These are phyloP conservation scores for Drosophila putrida DNA, from an alignment of 2,888 invertebrate species.

Conservation along the genomic window DNA sequence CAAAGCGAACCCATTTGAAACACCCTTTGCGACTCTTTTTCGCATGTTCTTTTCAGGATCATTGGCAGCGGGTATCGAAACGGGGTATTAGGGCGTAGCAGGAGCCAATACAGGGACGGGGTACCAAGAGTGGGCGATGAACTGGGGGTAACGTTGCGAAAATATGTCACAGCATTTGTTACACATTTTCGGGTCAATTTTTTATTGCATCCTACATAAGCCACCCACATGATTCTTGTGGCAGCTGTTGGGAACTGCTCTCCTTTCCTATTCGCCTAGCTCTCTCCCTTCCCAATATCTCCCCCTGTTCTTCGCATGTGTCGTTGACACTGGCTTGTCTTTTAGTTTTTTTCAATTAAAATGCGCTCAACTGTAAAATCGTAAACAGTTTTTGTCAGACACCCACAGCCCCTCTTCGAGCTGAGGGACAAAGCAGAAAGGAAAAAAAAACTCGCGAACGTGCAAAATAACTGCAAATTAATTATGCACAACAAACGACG, in stretches of 20 bases:
- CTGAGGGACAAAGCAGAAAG: conserved; percentile 3
- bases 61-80: conserved; percentile 68
- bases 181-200: conserved; percentile 80
- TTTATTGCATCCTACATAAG: conserved; percentile 71
- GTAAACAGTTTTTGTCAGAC: conserved; percentile 67
- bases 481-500: conserved; percentile 76
- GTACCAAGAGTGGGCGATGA: neutral
- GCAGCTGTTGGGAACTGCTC: conserved; percentile 61
- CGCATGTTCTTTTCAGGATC: conserved; percentile 74
- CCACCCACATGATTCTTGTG: conserved; percentile 56
- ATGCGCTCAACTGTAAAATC: conserved; percentile 75
- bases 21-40: conserved; percentile 68
- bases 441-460: conserved; percentile 41
- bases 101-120: neutral
- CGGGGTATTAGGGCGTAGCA: conserved; percentile 25
- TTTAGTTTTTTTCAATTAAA: conserved; percentile 73
- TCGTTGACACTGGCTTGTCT: conserved; percentile 76
- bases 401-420: neutral
- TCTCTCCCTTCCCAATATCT: neutral
- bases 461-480: conserved; percentile 73
- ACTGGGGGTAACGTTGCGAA: conserved; percentile 58
- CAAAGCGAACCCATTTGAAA: conserved; percentile 41
- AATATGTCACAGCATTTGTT: conserved; percentile 81
- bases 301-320: conserved; percentile 39
- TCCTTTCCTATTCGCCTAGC: neutral